Evolutionary conservation across 1,140 invertebrate species (phyloP).

Genomic region (Hestina assimilis): DNA sequence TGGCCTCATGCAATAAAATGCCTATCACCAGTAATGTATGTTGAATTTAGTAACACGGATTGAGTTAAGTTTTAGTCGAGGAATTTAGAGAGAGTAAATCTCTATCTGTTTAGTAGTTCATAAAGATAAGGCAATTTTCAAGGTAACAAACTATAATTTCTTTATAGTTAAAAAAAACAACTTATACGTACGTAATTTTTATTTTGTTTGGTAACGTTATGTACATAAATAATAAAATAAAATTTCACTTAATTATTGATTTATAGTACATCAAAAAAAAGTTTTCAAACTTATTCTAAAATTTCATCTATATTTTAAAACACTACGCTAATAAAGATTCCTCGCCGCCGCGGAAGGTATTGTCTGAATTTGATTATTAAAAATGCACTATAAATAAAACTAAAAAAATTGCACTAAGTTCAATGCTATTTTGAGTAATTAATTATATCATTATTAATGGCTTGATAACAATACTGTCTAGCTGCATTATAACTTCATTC

Average conservation of each 20-base stretch:
- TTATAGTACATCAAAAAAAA: constrained; percentile 36
- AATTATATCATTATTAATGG: constrained; percentile 1
- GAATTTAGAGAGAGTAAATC: too few species aligned
- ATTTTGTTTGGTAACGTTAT: constrained; percentile 49
- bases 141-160: neutral
- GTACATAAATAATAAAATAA: constrained; percentile 60
- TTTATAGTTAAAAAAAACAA: constrained; percentile 20
- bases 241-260: constrained; percentile 42
- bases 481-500: neutral
- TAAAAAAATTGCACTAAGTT: constrained; percentile 19
- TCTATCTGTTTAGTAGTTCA: too few species aligned
- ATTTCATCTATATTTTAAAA: constrained; percentile 44
- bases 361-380: constrained; percentile 26
- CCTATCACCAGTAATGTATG: too few species aligned
- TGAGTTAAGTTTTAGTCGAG: too few species aligned
- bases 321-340: constrained; percentile 59
- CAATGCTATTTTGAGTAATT: constrained; percentile 11
- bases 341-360: constrained; percentile 42
- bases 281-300: constrained; percentile 37
- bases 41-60: too few species aligned
- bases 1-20: too few species aligned
- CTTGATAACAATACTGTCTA: constrained; percentile 15
- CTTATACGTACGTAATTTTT: constrained; percentile 38
- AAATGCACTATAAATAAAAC: constrained; percentile 39
- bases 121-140: too few species aligned